Evolutionary conservation across 2,797 vertebrate genomes (phyloP), one percentile per base, ranked within the genome.

Genomic region (Sebastes steindachneri): DNA sequence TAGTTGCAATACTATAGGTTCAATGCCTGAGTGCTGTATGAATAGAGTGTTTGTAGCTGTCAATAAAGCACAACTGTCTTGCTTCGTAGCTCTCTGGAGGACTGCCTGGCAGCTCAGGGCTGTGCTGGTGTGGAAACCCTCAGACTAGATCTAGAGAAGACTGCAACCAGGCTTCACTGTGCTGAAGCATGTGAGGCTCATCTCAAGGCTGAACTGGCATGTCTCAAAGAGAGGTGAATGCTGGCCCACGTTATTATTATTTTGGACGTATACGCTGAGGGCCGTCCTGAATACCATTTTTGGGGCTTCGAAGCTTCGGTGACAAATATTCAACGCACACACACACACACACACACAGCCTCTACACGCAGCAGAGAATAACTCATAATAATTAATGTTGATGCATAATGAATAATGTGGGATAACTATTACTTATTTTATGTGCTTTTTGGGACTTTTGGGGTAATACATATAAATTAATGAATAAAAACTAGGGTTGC

Each of bases 151-250:
- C 81, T 96, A 80, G 95, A 97, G 84, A 94, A 89, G 14, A 53
- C 93, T 0, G 82, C 94, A 0, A 85, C 92, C 60, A 95, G 93
- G 68, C 90, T 98, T 66, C 95, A 96, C 75, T 74, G 93, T 48
- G 93, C 96, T 53, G 96, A 94, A 67, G 86, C 91, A 19, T 96
- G 94, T 83, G 96, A 98, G 68, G 94, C 88, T 51, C 95, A 96
- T 53, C 93, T 98, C 37, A 95, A 95, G 83, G 92, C 95, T 8
- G 97, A 99, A 79, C 86, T 97, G 76, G 92, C 92, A 51, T 92
- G 87, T 79, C 93, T 97, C 41, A 94, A 95, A 94, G 95, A 96
- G 88, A 97, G 96, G 98, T 98, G 94, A 85, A 68, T 29, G 41
- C 35, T 45, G 59, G 37, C 37, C 37, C 37, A 41, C 14, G 14